A percentile compares a stretch with the other conserved stretches of the same genome.
Evolutionary conservation across 1,140 invertebrate genomes (phyloP).

Genomic region (Laupala kohalensis): DNA sequence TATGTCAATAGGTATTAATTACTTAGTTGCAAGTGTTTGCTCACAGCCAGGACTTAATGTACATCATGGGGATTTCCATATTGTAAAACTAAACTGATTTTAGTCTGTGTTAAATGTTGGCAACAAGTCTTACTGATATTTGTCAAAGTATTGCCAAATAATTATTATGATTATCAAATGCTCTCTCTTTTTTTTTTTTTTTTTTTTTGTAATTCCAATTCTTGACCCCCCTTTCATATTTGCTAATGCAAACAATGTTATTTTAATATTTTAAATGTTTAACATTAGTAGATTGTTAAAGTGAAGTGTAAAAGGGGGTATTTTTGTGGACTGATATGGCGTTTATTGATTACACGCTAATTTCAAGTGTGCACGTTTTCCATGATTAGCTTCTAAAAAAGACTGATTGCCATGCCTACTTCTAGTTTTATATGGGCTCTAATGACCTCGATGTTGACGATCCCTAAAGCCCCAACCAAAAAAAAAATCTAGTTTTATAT

Average conservation of each 20-base stretch:
- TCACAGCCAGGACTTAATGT: too few species aligned
- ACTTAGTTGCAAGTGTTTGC: too few species aligned
- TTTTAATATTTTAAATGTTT: not conserved
- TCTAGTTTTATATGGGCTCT: not conserved
- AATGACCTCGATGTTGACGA: too few species aligned
- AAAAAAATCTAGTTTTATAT: too few species aligned
- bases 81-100: not conserved
- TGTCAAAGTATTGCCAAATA: constrained; percentile 6
- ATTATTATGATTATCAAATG: constrained; percentile 1
- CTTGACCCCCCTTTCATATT: not conserved
- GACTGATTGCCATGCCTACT: not conserved
- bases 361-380: not conserved
- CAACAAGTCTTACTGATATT: not conserved
- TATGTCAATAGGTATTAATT: too few species aligned
- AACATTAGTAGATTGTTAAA: not conserved
- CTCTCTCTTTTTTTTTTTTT: too few species aligned
- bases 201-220: not conserved
- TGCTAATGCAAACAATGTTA: not conserved
- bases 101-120: not conserved
- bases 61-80: too few species aligned
- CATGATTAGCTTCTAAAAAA: not conserved
- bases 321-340: not conserved
- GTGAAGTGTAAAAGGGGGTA: not conserved
- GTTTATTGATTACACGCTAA: not conserved
- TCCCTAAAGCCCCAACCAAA: too few species aligned